Evolutionary conservation across 1,140 invertebrate species (phyloP).

Genomic region (Aphis craccivora): DNA sequence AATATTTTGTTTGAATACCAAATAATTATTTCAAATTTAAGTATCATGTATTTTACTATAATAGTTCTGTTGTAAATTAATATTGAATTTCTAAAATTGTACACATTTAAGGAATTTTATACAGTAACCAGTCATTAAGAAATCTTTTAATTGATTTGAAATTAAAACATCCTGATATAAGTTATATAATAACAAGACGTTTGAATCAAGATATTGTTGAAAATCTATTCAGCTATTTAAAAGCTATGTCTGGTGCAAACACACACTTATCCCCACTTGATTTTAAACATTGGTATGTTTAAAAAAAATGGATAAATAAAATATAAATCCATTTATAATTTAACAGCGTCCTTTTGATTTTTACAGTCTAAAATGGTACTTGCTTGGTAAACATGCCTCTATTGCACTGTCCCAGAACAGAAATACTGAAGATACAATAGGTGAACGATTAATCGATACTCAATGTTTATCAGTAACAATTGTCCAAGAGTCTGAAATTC

Average conservation of each 20-base stretch:
- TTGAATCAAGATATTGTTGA: background rate
- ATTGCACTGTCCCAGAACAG: background rate
- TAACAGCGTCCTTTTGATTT: background rate
- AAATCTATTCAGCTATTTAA: background rate
- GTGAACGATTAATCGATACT: background rate
- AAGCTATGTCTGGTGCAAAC: background rate
- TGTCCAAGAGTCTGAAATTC: background rate
- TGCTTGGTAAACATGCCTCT: background rate
- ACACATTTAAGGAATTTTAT: background rate
- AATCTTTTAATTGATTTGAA: background rate
- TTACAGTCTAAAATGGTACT: background rate
- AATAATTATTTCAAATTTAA: no score
- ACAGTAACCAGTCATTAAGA: background rate
- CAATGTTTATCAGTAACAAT: background rate
- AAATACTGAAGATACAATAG: background rate
- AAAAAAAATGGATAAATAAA: background rate
- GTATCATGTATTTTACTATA: no score
- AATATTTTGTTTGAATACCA: no score
- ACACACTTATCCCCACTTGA: background rate
- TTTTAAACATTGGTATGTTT: background rate
- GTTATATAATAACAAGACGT: background rate
- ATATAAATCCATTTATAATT: background rate
- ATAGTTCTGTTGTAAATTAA: no score
- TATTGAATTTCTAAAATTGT: background rate
- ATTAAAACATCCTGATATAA: background rate